Percentiles rank a stretch among this genome's conserved stretches.
These are phyloP conservation scores for Macheiramphus alcinus DNA, from an alignment of 2,113 vertebrate species.

Conservation along the genomic window DNA sequence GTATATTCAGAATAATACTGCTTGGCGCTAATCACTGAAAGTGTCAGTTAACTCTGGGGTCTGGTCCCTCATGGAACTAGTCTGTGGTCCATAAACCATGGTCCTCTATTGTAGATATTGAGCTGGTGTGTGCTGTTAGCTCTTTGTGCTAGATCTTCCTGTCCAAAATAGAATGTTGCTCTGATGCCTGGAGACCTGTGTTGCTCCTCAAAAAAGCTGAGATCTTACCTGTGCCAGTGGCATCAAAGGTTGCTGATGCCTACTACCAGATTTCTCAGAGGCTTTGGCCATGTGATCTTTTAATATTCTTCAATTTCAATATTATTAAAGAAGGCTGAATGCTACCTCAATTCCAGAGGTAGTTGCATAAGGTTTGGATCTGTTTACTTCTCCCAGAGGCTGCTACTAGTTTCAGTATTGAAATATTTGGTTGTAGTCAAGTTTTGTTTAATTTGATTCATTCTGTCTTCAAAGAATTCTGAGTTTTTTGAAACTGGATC, in stretches of 20 bases:
- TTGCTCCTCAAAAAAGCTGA: neutral
- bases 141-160: neutral
- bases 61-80: neutral
- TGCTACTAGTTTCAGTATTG: neutral
- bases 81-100: neutral
- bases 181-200: neutral
- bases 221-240: neutral
- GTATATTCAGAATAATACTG: neutral
- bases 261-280: neutral
- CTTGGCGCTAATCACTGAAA: rapidly evolving
- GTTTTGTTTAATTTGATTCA: neutral
- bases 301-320: neutral
- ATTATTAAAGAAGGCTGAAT: neutral
- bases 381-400: neutral
- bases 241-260: neutral
- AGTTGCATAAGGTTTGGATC: neutral
- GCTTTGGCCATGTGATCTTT: neutral
- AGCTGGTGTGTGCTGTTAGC: neutral
- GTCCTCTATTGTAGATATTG: neutral
- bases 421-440: neutral
- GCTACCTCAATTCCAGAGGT: neutral
- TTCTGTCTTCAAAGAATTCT: neutral
- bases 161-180: neutral
- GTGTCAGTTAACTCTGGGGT: neutral
- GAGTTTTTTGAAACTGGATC: neutral